Evolutionary conservation across 2,797 vertebrate genomes (phyloP), one percentile per base, ranked within the genome.

Genomic region (Lagocephalus sceleratus): DNA sequence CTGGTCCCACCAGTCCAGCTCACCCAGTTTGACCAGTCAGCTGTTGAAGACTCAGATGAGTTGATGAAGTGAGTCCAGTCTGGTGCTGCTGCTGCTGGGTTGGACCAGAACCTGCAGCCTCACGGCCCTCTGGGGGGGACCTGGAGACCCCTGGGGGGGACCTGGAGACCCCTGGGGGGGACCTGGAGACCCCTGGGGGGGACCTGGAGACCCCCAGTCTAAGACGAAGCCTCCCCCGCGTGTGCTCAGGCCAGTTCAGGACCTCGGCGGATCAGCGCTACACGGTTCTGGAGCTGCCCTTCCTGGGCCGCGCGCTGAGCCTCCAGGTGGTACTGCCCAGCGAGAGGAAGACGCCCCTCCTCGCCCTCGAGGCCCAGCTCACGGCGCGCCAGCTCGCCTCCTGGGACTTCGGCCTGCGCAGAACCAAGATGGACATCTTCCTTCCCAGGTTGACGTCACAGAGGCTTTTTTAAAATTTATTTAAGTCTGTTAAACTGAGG

Each of bases 341-440:
- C 14, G 91, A 94, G 45, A 91, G 76, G 63, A 89, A 90, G 73
- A 86, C 73, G 0, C 63, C 86, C 0, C 81, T 97, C 63, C 87
- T 86, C 26, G 84, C 79, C 17, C 82, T 91, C 1, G 93, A 96
- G 75, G 55, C 86, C 23, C 88, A 92, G 48, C 86, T 98, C 66
- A 91, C 88, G 10, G 79, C 90, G 12, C 92, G 78, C 42, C 86
- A 82, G 57, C 68, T 95, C 73, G 81, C 75, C 3, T 47, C 86
- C 58, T 96, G 94, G 94, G 83, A 89, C 44, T 79, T 61, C 5
- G 89, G 85, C 60, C 88, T 95, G 48, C 92, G 88, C 47, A 90
- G 91, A 70, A 90, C 60, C 50, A 94, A 92, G 76, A 94, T 94
- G 92, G 93, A 96, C 40, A 56, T 96, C 58, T 94, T 96, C 72